Base-by-base conservation (phyloP, 2,888 invertebrate species). In the Sepioteuthis lessoniana region DNA sequence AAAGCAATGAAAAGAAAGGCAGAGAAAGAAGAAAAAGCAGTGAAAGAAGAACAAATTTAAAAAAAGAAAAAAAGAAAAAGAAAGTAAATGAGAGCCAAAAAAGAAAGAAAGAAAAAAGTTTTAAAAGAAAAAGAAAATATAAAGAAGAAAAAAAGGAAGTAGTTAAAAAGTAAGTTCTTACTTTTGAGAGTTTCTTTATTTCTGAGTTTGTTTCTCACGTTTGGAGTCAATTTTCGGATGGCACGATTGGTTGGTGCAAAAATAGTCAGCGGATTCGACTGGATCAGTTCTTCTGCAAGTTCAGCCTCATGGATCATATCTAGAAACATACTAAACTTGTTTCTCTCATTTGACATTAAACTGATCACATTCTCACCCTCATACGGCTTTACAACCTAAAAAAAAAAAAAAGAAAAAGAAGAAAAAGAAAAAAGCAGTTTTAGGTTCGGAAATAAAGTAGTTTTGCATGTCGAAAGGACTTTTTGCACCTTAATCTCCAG, bases 241-340 rank as follows among this genome's bases (percentile, higher is more conserved):
- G 98, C 98, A 76, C 97, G 97, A 97, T 98, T 98, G 19, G 97
- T 98, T 19, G 98, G 98, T 93, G 98, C 98, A 96, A 98, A 98
- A 96, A 98, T 98, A 0, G 98, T 98, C 96, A 98, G 97, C 31
- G 97, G 97, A 47, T 97, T 95, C 19, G 95, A 95, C 2, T 55
- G 55, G 4, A 47, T 92, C 60, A 94, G 76, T 47, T 91, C 91
- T 13, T 90, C 46, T 28, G 47, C 50, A 37, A 94, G 91, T 16
- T 90, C 92, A 10, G 94, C 38, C 28, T 55, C 92, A 3, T 50
- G 28, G n/a, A 93, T 55, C 55, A 55, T 93, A 5, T 76, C 90
- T 7, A 93, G 76, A 93, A 60, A 93, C 90, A 38, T 50, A 37
- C 76, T 90, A 37, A 93, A 60, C 25, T 93, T 93, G 21, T 90